A percentile compares a stretch with the other conserved stretches of the same genome.
These are phyloP conservation scores for Agapornis canus DNA, from an alignment of 2,797 vertebrate species.

Conservation along the genomic window DNA sequence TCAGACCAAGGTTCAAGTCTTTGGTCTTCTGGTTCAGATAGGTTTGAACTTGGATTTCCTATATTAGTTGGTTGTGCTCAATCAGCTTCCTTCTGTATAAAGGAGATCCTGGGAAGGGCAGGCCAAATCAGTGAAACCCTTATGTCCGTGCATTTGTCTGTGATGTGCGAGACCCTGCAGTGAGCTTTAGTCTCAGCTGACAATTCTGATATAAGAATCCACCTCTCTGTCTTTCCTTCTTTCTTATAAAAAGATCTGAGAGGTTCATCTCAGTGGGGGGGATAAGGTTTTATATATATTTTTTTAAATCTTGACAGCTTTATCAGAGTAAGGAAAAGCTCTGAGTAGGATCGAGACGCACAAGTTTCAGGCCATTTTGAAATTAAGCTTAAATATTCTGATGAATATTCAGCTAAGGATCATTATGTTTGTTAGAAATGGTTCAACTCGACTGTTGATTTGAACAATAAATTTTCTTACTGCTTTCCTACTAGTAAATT, in stretches of 20 bases:
- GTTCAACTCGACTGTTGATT: not conserved
- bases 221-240: not conserved
- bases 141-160: accelerated
- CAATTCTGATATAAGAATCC: not conserved
- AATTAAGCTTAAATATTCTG: constrained; percentile 20
- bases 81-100: not conserved
- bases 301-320: not conserved
- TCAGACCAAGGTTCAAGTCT: not conserved
- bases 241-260: not conserved
- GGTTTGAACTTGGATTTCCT: not conserved
- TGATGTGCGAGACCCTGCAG: not conserved
- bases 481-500: not conserved
- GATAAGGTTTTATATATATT: not conserved
- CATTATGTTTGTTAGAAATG: not conserved
- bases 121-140: not conserved
- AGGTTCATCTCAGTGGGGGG: not conserved
- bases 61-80: not conserved
- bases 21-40: constrained; percentile 24
- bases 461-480: not conserved
- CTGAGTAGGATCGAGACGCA: not conserved
- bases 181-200: constrained; percentile 7
- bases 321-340: not conserved
- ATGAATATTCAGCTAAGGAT: constrained; percentile 20
- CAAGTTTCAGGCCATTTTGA: not conserved
- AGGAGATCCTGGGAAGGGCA: not conserved